These are phyloP conservation scores for Pyrgus malvae DNA, from an alignment of 2,888 invertebrate species.

Conservation along the genomic window DNA sequence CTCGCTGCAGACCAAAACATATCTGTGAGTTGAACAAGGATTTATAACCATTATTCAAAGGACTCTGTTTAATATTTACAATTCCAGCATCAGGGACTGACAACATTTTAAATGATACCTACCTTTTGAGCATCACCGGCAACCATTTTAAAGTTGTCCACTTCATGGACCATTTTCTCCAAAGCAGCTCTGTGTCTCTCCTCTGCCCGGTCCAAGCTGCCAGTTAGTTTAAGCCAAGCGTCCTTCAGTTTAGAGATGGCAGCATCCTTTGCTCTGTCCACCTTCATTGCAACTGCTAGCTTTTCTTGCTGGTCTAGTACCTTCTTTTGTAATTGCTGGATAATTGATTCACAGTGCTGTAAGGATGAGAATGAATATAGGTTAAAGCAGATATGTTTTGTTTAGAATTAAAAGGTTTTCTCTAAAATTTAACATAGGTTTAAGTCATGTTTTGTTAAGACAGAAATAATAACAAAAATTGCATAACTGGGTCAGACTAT, in stretches of 20 bases:
- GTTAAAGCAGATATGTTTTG: not conserved
- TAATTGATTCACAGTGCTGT: constrained; percentile 89
- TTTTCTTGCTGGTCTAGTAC: constrained; percentile 90
- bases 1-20: too few species aligned
- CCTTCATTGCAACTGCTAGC: constrained; percentile 88
- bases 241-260: constrained; percentile 85
- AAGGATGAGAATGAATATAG: not conserved
- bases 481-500: too few species aligned
- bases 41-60: too few species aligned
- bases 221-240: constrained; percentile 81
- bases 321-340: constrained; percentile 87
- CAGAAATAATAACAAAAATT: too few species aligned
- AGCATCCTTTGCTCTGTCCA: constrained; percentile 88
- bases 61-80: too few species aligned
- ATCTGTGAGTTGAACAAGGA: too few species aligned
- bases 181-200: constrained; percentile 73
- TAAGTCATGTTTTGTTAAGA: too few species aligned
- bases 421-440: too few species aligned
- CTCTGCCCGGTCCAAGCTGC: constrained; percentile 67
- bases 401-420: too few species aligned
- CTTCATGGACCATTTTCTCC: constrained; percentile 74
- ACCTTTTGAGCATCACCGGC: constrained; percentile 74
- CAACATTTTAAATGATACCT: not conserved
- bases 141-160: constrained; percentile 67
- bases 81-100: too few species aligned